These are phyloP conservation scores for Aplochiton taeniatus DNA, from an alignment of 2,797 vertebrate genomes.

Conservation along the genomic window DNA sequence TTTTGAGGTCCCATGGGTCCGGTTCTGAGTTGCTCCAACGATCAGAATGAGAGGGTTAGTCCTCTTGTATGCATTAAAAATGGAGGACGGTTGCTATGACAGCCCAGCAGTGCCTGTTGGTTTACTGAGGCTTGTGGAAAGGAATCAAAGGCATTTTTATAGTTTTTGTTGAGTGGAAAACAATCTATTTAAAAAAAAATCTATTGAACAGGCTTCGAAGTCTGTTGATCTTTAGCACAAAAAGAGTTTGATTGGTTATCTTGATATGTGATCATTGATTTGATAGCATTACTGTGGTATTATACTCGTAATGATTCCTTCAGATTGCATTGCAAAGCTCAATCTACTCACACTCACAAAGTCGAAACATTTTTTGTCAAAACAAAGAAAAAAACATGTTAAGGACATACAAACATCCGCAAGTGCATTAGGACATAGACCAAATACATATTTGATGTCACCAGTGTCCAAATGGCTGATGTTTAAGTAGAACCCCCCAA, in stretches of 20 bases:
- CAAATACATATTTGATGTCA: conserved; percentile 66
- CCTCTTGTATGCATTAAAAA: not conserved
- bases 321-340: conserved; percentile 37
- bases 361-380: conserved; percentile 66
- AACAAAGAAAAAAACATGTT: not conserved
- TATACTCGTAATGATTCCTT: conserved; percentile 6
- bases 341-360: not conserved
- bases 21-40: too few relatives aligned
- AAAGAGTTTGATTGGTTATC: too few relatives aligned
- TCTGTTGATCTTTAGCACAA: too few relatives aligned
- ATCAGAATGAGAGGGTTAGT: too few relatives aligned
- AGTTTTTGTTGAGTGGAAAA: not conserved
- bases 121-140: conserved; percentile 53
- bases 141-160: conserved; percentile 21
- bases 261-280: too few relatives aligned
- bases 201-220: too few relatives aligned
- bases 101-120: conserved; percentile 39
- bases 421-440: conserved; percentile 70
- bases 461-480: conserved; percentile 52
- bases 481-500: conserved; percentile 43
- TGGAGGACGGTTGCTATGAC: conserved; percentile 1
- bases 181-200: too few relatives aligned
- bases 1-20: too few relatives aligned
- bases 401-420: conserved; percentile 46
- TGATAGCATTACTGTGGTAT: too few relatives aligned